These are phyloP conservation scores for Cyprinodon diabolis DNA, from an alignment of 2,797 vertebrate genomes.

Conservation along the genomic window DNA sequence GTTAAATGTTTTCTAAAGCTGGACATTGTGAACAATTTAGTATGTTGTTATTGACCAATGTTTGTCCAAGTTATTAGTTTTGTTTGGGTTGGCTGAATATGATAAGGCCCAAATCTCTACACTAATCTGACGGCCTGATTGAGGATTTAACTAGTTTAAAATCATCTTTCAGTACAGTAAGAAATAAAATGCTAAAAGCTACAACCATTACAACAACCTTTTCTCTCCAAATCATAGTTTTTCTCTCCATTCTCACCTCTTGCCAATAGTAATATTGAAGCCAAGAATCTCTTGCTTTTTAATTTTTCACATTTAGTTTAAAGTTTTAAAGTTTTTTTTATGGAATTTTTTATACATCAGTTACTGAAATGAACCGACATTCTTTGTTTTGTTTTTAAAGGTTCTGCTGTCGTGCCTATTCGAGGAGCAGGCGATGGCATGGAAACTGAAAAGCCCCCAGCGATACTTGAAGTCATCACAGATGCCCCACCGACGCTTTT, in stretches of 20 bases:
- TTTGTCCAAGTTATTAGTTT: neutral
- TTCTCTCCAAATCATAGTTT: neutral
- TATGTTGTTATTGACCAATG: neutral
- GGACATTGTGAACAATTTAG: neutral
- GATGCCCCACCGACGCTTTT: slow-evolving; percentile 45
- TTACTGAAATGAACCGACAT: neutral
- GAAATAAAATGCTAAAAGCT: neutral
- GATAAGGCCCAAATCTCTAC: neutral
- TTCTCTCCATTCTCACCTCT: neutral
- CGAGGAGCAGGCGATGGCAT: slow-evolving; percentile 96
- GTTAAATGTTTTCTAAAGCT: neutral
- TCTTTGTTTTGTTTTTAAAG: slow-evolving; percentile 25
- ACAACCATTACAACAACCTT: neutral
- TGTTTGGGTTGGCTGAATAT: neutral
- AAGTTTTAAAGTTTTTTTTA: neutral
- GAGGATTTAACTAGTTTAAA: neutral
- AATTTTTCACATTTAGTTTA: neutral
- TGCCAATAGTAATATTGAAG: neutral
- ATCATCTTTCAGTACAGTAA: neutral
- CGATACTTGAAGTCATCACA: slow-evolving; percentile 72
- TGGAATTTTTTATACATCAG: neutral
- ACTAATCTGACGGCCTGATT: neutral
- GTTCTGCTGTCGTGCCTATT: slow-evolving; percentile 77
- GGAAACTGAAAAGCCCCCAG: slow-evolving; percentile 87
- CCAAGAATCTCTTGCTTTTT: neutral